These are phyloP conservation scores for Eurosta solidaginis DNA, from an alignment of 1,140 invertebrate species.

Conservation along the genomic window DNA sequence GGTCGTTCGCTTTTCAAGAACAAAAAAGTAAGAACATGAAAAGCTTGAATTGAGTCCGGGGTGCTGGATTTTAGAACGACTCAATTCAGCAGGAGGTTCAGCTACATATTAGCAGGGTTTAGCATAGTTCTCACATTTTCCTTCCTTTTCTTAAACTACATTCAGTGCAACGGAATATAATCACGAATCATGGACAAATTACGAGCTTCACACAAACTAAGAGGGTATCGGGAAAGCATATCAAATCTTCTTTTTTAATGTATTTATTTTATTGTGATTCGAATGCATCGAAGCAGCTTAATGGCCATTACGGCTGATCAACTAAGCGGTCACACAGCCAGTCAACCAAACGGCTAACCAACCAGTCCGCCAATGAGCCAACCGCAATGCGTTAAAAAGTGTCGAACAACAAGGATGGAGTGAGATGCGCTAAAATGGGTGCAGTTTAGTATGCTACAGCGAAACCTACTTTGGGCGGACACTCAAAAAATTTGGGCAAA, in stretches of 20 bases:
- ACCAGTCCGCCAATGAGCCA: neutral
- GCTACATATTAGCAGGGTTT: too few relatives aligned
- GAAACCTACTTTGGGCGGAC: too few relatives aligned
- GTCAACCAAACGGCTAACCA: neutral
- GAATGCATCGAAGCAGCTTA: slow-evolving; percentile 12
- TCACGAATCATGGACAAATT: slow-evolving; percentile 12
- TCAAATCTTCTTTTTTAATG: neutral
- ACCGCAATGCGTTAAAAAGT: slow-evolving; percentile 16
- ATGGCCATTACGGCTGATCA: slow-evolving; percentile 23
- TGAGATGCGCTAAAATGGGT: neutral
- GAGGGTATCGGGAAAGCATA: neutral
- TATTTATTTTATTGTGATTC: slow-evolving; percentile 24
- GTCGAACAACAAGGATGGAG: neutral
- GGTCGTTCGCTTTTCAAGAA: too few relatives aligned
- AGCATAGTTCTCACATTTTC: too few relatives aligned
- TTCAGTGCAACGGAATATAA: too few relatives aligned
- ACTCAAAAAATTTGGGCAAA: too few relatives aligned
- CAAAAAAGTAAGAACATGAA: too few relatives aligned
- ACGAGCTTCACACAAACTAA: neutral
- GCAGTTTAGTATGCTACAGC: neutral
- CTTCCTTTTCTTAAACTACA: too few relatives aligned
- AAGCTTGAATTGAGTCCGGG: too few relatives aligned
- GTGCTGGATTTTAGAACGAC: too few relatives aligned
- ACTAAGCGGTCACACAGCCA: neutral
- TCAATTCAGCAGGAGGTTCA: too few relatives aligned